Percentiles rank a stretch among this genome's conserved stretches.
Evolutionary conservation across 2,797 vertebrate genomes (phyloP).

Genomic region (Kryptopterus vitreolus): DNA sequence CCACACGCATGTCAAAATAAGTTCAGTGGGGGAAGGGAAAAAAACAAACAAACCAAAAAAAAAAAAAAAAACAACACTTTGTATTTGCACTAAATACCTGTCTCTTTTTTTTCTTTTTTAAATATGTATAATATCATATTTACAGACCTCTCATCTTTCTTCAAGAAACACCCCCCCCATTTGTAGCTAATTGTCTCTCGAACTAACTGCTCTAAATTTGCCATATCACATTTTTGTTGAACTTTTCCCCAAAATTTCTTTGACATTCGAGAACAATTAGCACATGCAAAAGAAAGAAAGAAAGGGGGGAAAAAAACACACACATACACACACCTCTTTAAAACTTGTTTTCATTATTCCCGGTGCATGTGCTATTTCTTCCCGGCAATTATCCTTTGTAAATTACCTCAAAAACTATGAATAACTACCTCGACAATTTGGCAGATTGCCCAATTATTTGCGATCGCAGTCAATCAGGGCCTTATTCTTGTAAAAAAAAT

Average conservation of each 20-base stretch:
- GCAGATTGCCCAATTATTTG: slow-evolving; percentile 17
- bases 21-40: no score
- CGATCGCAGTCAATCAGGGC: not conserved
- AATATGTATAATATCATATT: not conserved
- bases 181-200: not conserved
- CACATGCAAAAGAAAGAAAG: not conserved
- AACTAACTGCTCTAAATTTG: not conserved
- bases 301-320: no score
- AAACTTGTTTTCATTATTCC: not conserved
- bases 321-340: not conserved
- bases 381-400: not conserved
- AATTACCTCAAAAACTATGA: not conserved
- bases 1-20: not conserved
- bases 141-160: not conserved
- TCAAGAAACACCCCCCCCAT: not conserved
- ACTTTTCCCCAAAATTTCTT: not conserved
- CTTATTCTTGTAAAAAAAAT: slow-evolving; percentile 21
- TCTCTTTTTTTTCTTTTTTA: not conserved
- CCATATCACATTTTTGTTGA: not conserved
- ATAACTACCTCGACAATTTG: slow-evolving; percentile 13
- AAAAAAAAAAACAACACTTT: no score
- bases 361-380: not conserved
- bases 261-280: slow-evolving; percentile 13
- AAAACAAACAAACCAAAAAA: no score
- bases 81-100: not conserved